A percentile compares a stretch with the other conserved stretches of the same genome.
These are phyloP conservation scores for Acrocyrtus sp. DNA, from an alignment of 2,888 invertebrate genomes.

Conservation along the genomic window DNA sequence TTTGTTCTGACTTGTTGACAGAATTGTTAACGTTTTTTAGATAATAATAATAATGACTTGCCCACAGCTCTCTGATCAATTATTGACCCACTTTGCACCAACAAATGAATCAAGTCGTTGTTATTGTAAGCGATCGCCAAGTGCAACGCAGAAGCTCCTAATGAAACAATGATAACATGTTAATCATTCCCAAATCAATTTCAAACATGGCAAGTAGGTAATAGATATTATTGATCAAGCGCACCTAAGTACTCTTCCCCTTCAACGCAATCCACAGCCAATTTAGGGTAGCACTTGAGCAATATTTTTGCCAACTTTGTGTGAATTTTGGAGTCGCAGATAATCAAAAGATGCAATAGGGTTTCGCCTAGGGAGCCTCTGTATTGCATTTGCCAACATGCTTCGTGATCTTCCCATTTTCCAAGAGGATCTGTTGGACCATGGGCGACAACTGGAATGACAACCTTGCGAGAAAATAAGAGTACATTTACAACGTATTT, in stretches of 20 bases:
- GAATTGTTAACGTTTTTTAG: neutral
- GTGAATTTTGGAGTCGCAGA: constrained; percentile 88
- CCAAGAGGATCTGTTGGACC: constrained; percentile 87
- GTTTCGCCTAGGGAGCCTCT: constrained; percentile 96
- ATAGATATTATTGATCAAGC: too few relatives aligned
- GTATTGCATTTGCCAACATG: constrained; percentile 98
- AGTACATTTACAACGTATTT: constrained; percentile 10
- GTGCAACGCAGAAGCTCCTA: constrained; percentile 94
- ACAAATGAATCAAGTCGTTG: constrained; percentile 91
- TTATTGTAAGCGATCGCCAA: constrained; percentile 97
- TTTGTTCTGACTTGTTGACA: constrained; percentile 1
- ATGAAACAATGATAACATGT: constrained; percentile 17
- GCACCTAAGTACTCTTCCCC: constrained; percentile 95
- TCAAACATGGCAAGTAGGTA: neutral
- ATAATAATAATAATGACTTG: constrained; percentile 9
- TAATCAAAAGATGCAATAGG: constrained; percentile 91
- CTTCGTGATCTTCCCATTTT: constrained; percentile 90
- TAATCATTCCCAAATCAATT: neutral
- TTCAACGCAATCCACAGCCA: constrained; percentile 94
- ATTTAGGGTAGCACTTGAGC: constrained; percentile 88
- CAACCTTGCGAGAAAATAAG: too few relatives aligned
- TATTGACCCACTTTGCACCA: constrained; percentile 91
- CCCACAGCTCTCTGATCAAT: constrained; percentile 89
- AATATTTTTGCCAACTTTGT: constrained; percentile 88
- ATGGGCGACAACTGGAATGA: constrained; percentile 88